These are phyloP conservation scores for Platycnemis pennipes DNA, from an alignment of 2,888 invertebrate genomes.

Conservation along the genomic window DNA sequence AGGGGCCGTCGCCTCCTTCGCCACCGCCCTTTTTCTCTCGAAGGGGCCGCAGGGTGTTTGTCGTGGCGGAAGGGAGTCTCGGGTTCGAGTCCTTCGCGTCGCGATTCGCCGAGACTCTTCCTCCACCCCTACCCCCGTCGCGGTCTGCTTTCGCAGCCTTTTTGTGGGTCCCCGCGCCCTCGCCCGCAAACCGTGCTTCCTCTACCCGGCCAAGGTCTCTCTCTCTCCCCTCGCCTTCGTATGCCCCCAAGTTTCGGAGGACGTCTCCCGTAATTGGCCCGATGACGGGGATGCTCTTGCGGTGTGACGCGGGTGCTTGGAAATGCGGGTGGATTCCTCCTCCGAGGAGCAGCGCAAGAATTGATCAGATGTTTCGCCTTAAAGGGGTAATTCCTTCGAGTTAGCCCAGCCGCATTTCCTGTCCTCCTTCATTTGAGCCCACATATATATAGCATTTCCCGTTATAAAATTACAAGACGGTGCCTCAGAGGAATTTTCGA, in stretches of 20 bases:
- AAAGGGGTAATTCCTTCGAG: not conserved
- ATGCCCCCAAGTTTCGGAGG: not conserved
- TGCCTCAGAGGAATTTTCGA: no score
- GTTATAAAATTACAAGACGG: no score
- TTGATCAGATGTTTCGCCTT: not conserved
- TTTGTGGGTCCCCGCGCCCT: no score
- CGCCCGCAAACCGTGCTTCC: no score
- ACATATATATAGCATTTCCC: not conserved
- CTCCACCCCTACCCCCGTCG: no score
- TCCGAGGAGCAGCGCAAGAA: not conserved
- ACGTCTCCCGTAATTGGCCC: slow-evolving; percentile 37
- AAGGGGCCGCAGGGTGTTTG: not conserved
- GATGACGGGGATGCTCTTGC: slow-evolving; percentile 28
- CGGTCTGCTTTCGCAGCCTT: no score
- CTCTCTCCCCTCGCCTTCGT: not conserved
- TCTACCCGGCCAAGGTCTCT: no score
- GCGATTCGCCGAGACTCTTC: not conserved
- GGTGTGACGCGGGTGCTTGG: slow-evolving; percentile 2
- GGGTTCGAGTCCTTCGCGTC: not conserved
- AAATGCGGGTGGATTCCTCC: slow-evolving; percentile 7
- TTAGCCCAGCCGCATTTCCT: not conserved
- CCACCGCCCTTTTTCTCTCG: not conserved
- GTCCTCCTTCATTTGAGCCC: not conserved
- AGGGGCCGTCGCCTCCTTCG: not conserved
- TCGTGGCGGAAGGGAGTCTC: not conserved